Percentiles rank a stretch among this genome's conserved stretches.
Conservation (phyloP, 2,113 vertebrate species). For the Grammomys dolichurus region DNA sequence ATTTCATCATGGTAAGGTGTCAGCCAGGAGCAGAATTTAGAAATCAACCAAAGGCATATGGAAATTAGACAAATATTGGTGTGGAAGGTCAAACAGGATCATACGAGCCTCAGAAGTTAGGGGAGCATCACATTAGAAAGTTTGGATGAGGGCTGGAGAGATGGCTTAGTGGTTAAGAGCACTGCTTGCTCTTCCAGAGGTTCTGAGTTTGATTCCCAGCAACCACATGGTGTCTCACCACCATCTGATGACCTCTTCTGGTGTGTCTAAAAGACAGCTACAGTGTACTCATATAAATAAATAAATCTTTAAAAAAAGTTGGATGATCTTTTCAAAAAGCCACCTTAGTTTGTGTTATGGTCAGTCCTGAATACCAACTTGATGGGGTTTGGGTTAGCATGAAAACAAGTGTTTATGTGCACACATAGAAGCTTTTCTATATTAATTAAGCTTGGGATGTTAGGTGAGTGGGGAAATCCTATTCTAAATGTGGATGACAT, state of each 20-base stretch:
- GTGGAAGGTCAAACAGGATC: not conserved
- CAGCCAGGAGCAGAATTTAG: constrained; percentile 9
- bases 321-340: not conserved
- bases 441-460: not conserved
- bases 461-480: not conserved
- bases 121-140: not conserved
- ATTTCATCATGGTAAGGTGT: constrained; percentile 52
- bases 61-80: not conserved
- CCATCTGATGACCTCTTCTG: too few relatives aligned
- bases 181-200: too few relatives aligned
- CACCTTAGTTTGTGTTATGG: not conserved
- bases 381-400: not conserved
- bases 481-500: not conserved
- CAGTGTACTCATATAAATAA: too few relatives aligned
- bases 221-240: too few relatives aligned
- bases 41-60: constrained; percentile 21
- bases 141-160: not conserved
- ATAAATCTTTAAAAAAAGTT: not conserved
- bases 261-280: too few relatives aligned
- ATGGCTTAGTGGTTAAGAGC: too few relatives aligned
- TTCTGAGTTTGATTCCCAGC: too few relatives aligned
- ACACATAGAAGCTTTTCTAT: not conserved
- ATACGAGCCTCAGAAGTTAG: not conserved
- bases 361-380: not conserved
- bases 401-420: not conserved